A percentile compares a stretch with the other conserved stretches of the same genome.
Evolutionary conservation across 1,140 invertebrate species (phyloP).

Genomic region (Solen grandis): DNA sequence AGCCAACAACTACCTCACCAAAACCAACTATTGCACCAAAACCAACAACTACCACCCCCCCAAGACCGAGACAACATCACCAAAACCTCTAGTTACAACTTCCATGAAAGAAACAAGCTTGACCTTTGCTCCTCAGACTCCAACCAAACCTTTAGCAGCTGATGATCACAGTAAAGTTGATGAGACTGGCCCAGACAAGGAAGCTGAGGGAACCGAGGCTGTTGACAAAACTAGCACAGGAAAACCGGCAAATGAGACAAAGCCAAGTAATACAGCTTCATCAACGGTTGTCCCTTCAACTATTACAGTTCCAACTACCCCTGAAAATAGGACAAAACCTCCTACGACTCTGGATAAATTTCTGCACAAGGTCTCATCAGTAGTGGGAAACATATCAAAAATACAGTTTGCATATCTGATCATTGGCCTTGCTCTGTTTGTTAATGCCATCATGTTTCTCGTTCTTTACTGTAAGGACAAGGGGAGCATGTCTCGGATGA

Average conservation of each 20-base stretch:
- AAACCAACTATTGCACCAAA: slow-evolving; percentile 29
- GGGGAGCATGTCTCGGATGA: slow-evolving; percentile 22
- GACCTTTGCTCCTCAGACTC: slow-evolving; percentile 23
- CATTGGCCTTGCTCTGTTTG: slow-evolving; percentile 79
- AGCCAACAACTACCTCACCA: slow-evolving; percentile 26
- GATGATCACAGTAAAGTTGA: too few relatives aligned
- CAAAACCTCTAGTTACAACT: slow-evolving; percentile 14
- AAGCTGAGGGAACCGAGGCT: too few relatives aligned
- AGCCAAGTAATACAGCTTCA: too few relatives aligned
- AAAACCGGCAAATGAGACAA: too few relatives aligned
- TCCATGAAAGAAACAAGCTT: slow-evolving; percentile 39
- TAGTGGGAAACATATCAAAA: slow-evolving; percentile 77
- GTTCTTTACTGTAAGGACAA: slow-evolving; percentile 79
- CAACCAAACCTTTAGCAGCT: too few relatives aligned
- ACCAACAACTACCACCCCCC: slow-evolving; percentile 5
- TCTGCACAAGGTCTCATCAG: slow-evolving; percentile 48
- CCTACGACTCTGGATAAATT: slow-evolving; percentile 51
- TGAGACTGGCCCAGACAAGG: too few relatives aligned
- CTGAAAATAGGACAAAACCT: slow-evolving; percentile 48
- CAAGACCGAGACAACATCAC: slow-evolving; percentile 44
- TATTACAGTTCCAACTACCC: too few relatives aligned
- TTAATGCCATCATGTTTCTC: slow-evolving; percentile 80
- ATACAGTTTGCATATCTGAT: slow-evolving; percentile 82
- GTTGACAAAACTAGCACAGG: too few relatives aligned
- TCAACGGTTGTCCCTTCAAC: too few relatives aligned